phyloP scores from a whole-genome alignment of 2,888 invertebrate genomes.

The Antitype chi region DNA sequence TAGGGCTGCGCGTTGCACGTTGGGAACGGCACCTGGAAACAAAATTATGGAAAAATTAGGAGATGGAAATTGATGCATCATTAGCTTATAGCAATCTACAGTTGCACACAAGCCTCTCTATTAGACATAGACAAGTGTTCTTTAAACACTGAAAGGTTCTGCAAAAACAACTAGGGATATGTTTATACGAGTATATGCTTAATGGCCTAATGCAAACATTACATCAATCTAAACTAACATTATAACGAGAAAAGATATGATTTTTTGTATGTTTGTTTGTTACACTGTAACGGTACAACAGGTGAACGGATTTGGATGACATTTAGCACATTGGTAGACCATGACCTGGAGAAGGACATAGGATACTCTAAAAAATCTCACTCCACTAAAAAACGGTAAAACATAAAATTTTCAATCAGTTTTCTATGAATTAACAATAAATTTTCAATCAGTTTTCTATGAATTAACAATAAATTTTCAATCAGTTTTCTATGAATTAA shows the following conservation, averaged over 20 bases:
- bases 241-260: no score
- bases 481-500: not conserved
- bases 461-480: not conserved
- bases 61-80: not conserved
- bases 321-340: no score
- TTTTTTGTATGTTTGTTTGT: no score
- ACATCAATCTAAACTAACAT: no score
- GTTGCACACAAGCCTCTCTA: not conserved
- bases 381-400: not conserved
- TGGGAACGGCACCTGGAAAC: slow-evolving; percentile 95
- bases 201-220: no score
- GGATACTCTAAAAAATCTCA: no score
- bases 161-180: no score
- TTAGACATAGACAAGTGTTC: not conserved
- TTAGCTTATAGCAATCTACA: not conserved
- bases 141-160: not conserved
- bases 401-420: not conserved
- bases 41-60: not conserved
- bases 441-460: not conserved
- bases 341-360: no score
- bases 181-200: no score
- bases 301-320: no score
- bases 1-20: slow-evolving; percentile 95
- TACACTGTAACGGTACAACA: no score
- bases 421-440: slow-evolving; percentile 1